Conservation (phyloP, 2,888 invertebrate genomes). For the Listrodromus nycthemerus region DNA sequence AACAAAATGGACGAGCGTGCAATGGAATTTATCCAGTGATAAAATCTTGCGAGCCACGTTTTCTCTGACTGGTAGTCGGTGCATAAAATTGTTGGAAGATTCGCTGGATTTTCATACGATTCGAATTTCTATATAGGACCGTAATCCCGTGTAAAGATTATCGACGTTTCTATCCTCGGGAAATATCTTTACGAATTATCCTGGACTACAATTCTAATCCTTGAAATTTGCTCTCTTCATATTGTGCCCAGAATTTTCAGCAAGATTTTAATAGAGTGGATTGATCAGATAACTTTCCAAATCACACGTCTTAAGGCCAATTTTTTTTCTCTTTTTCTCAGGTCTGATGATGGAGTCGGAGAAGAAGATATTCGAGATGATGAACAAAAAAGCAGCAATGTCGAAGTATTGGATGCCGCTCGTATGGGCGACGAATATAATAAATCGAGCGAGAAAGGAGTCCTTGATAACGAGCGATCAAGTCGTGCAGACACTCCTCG, state of each 20-base stretch:
- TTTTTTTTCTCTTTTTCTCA: slow-evolving; percentile 81
- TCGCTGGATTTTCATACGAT: too few relatives aligned
- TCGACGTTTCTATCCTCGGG: background rate
- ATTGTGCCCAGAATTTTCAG: too few relatives aligned
- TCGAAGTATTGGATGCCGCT: slow-evolving; percentile 97
- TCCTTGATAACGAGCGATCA: slow-evolving; percentile 94
- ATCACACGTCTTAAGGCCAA: slow-evolving; percentile 10
- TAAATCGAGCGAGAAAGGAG: slow-evolving; percentile 94
- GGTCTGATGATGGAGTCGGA: slow-evolving; percentile 96
- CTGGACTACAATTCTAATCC: too few relatives aligned
- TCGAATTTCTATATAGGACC: background rate
- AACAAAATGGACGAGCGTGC: background rate
- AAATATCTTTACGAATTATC: background rate
- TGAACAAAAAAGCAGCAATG: slow-evolving; percentile 96
- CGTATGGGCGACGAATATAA: slow-evolving; percentile 96
- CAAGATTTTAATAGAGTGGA: too few relatives aligned
- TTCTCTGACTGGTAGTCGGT: background rate
- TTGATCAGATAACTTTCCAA: too few relatives aligned
- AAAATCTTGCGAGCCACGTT: background rate
- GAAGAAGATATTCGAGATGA: slow-evolving; percentile 95
- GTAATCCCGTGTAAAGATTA: background rate
- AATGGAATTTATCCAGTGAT: slow-evolving; percentile 4
- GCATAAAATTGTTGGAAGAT: background rate
- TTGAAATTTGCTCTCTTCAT: too few relatives aligned
- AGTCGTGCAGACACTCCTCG: slow-evolving; percentile 95